Conservation (phyloP, 30 jellyfish, hydroid and myxozoan genomes). For the Sanderia malayensis region DNA sequence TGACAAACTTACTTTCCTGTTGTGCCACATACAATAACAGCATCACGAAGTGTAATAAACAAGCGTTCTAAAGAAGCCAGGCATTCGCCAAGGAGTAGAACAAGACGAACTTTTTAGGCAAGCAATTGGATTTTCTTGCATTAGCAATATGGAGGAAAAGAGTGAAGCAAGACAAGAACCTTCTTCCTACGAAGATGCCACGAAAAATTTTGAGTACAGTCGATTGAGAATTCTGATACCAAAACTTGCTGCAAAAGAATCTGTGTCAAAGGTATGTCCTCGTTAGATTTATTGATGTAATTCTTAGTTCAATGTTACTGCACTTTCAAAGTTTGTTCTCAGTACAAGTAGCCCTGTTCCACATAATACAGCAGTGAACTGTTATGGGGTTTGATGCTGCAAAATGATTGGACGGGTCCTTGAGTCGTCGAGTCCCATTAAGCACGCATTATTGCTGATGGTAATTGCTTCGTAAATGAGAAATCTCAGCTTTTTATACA, state of each 20-base stretch:
- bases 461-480: no score
- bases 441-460: no score
- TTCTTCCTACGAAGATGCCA: not conserved
- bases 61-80: no score
- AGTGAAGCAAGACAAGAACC: not conserved
- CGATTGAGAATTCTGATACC: constrained; percentile 55
- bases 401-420: no score
- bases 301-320: no score
- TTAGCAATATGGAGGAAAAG: not conserved
- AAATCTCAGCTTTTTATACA: no score
- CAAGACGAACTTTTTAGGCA: not conserved
- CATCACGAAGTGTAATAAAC: not conserved
- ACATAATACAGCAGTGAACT: no score
- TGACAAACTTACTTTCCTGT: not conserved
- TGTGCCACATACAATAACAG: not conserved
- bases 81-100: not conserved
- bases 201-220: constrained; percentile 45
- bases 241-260: constrained; percentile 44
- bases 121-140: not conserved
- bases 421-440: no score
- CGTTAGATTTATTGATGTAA: no score
- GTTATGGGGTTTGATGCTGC: no score
- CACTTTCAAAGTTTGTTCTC: no score
- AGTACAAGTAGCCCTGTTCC: no score
- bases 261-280: constrained; percentile 65